Evolutionary conservation across 2,888 invertebrate genomes (phyloP).

Genomic region (Leucophora obtusa): DNA sequence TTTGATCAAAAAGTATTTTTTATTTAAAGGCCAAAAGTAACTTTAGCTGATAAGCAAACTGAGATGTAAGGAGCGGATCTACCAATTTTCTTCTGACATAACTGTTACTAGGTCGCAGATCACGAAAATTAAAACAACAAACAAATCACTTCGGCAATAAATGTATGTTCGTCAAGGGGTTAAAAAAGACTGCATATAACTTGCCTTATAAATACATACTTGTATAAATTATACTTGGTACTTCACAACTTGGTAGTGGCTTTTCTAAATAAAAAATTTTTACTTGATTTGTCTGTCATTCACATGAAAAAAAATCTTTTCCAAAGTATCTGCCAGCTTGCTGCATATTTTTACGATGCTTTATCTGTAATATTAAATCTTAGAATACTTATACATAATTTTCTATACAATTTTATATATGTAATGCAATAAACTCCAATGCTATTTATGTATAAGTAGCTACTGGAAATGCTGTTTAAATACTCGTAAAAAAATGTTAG

Average conservation of each 20-base stretch:
- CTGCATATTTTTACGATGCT: not conserved
- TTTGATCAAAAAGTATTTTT: too few relatives aligned
- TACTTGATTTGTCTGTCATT: not conserved
- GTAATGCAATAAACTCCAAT: conserved; percentile 18
- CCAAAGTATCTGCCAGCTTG: not conserved
- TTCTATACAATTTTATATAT: not conserved
- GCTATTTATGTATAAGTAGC: not conserved
- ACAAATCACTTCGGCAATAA: too few relatives aligned
- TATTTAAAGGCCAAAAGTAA: too few relatives aligned
- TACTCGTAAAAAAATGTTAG: not conserved
- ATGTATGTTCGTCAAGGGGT: not conserved
- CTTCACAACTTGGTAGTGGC: not conserved
- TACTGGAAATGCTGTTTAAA: not conserved
- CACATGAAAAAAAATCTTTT: not conserved
- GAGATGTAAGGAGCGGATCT: too few relatives aligned
- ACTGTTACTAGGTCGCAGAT: too few relatives aligned
- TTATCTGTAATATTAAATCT: conserved; percentile 14
- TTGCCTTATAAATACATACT: not conserved
- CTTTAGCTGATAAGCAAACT: too few relatives aligned
- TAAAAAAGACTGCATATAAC: not conserved
- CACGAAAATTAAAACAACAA: too few relatives aligned
- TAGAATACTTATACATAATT: conserved; percentile 13
- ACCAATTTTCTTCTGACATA: too few relatives aligned
- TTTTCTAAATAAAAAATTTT: not conserved
- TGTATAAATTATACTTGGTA: conserved; percentile 4